These are phyloP conservation scores for Ochropleura leucogaster DNA, from an alignment of 2,888 invertebrate species.

Conservation along the genomic window DNA sequence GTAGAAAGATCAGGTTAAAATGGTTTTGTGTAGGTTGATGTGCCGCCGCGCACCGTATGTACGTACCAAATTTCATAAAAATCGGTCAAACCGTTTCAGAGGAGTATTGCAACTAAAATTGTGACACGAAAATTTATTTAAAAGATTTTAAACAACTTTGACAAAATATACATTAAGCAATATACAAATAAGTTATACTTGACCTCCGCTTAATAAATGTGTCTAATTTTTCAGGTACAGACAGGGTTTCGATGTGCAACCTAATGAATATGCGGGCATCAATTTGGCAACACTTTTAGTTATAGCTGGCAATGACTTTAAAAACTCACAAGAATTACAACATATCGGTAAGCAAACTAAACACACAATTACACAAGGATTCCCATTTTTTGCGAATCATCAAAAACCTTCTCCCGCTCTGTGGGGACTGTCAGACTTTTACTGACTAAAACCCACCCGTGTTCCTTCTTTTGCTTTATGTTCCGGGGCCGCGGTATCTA, in stretches of 20 bases:
- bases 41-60: no score
- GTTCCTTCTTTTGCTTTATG: no score
- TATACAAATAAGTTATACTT: background rate
- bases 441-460: no score
- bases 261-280: slow-evolving; percentile 99
- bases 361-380: background rate
- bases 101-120: no score
- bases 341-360: slow-evolving; percentile 93
- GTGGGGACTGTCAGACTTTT: no score
- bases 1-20: no score
- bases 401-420: no score
- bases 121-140: no score
- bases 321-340: slow-evolving; percentile 96
- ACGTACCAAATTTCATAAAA: no score
- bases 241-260: slow-evolving; percentile 99
- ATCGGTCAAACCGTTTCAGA: no score
- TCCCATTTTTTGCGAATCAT: background rate
- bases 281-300: slow-evolving; percentile 99
- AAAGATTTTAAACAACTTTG: background rate
- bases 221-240: slow-evolving; percentile 91
- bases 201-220: slow-evolving; percentile 1
- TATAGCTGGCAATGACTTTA: slow-evolving; percentile 98
- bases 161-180: background rate
- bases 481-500: no score
- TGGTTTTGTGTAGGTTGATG: no score